A percentile compares a stretch with the other conserved stretches of the same genome.
Evolutionary conservation across 2,113 vertebrate species (phyloP).

Genomic region (Leuciscus idus): DNA sequence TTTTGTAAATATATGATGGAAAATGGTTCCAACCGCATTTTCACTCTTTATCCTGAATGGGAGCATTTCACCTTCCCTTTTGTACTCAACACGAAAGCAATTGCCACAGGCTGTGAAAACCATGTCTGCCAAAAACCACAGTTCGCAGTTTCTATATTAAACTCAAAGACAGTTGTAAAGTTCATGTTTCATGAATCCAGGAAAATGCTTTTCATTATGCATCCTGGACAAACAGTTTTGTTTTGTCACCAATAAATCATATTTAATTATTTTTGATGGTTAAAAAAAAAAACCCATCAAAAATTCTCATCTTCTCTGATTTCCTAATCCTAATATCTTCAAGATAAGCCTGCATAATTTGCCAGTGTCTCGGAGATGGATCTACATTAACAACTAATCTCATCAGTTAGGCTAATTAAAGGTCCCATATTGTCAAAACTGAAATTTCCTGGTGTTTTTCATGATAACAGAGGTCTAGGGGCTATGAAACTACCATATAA

Average conservation of each 20-base stretch:
- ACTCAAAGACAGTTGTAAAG: neutral
- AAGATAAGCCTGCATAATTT: neutral
- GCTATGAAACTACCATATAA: no score
- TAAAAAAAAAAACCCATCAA: neutral
- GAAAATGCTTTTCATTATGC: neutral
- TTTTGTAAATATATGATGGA: neutral
- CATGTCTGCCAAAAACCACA: neutral
- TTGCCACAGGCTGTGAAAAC: neutral
- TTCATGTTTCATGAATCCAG: neutral
- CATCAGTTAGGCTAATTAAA: neutral
- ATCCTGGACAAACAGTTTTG: neutral
- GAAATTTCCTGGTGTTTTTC: no score
- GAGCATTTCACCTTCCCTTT: constrained; percentile 17
- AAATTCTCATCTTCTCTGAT: neutral
- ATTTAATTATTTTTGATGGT: neutral
- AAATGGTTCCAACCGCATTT: neutral
- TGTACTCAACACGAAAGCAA: constrained; percentile 5
- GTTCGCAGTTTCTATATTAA: neutral
- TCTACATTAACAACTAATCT: constrained; percentile 1
- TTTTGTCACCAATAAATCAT: neutral
- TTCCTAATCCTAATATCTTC: constrained; percentile 11
- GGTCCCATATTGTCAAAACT: no score
- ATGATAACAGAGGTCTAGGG: no score
- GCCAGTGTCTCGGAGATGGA: neutral
- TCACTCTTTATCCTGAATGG: neutral